phyloP scores from a whole-genome alignment of 2,797 vertebrate genomes.

The Spondyliosoma cantharus region DNA sequence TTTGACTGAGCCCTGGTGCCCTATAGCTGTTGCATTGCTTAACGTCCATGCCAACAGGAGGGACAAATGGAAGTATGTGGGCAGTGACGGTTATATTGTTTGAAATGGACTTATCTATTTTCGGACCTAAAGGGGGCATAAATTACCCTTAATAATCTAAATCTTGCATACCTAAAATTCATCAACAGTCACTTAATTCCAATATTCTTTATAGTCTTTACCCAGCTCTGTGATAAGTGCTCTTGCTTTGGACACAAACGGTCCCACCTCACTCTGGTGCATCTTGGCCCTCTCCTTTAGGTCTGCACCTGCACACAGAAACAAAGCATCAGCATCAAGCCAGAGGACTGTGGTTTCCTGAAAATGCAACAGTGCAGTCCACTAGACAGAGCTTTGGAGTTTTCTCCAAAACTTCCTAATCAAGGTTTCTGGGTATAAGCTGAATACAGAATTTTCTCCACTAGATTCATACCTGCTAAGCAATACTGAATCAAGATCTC shows the following conservation, averaged over 20 bases:
- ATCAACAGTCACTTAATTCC: neutral
- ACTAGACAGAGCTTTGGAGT: neutral
- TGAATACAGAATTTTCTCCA: neutral
- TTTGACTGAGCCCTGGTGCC: too few relatives aligned
- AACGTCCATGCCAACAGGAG: too few relatives aligned
- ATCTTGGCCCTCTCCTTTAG: conserved; percentile 97
- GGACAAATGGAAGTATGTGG: too few relatives aligned
- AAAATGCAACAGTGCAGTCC: neutral
- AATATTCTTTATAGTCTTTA: conserved; percentile 62
- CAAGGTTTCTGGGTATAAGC: neutral
- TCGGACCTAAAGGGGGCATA: too few relatives aligned
- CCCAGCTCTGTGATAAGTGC: conserved; percentile 93
- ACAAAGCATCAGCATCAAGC: neutral
- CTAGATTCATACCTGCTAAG: neutral
- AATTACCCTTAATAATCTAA: too few relatives aligned
- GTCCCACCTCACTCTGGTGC: conserved; percentile 94
- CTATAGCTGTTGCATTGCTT: too few relatives aligned
- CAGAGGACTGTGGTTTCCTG: neutral
- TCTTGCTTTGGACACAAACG: conserved; percentile 95
- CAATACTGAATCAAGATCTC: neutral
- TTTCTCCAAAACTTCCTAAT: neutral
- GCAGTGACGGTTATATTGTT: too few relatives aligned
- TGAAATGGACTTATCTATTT: too few relatives aligned
- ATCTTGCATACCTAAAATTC: neutral
- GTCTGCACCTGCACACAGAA: conserved; percentile 90